Conservation (phyloP, 2,113 vertebrate species). For the Terrapene triunguis region DNA sequence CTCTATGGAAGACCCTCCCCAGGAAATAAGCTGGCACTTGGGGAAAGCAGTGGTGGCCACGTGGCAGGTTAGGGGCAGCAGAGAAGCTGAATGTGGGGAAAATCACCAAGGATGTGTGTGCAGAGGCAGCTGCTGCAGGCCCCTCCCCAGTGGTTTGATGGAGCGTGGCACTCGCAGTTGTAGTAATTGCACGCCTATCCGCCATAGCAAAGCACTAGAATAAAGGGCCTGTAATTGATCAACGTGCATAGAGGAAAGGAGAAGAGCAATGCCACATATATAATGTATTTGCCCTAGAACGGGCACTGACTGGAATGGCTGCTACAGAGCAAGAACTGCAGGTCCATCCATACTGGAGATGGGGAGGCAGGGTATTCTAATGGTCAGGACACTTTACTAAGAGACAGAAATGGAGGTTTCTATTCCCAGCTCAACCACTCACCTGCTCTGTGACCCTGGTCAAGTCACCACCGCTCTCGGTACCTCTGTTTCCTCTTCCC, state of each 20-base stretch:
- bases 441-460: neutral
- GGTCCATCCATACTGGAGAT: neutral
- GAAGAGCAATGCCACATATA: too few relatives aligned
- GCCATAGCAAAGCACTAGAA: too few relatives aligned
- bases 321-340: neutral
- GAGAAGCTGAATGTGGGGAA: neutral
- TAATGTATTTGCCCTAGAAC: too few relatives aligned
- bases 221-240: too few relatives aligned
- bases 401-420: neutral
- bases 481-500: neutral
- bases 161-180: too few relatives aligned
- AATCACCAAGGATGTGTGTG: neutral
- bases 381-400: accelerated
- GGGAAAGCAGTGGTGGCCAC: neutral
- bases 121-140: neutral
- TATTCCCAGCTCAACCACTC: too few relatives aligned
- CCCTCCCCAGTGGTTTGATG: too few relatives aligned
- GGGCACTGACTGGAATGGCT: too few relatives aligned
- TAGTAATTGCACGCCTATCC: too few relatives aligned
- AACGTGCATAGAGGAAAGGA: too few relatives aligned
- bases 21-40: neutral
- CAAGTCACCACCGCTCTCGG: neutral
- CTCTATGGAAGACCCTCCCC: neutral
- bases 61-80: neutral
- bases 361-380: neutral